phyloP scores from a whole-genome alignment of 2,888 invertebrate genomes.

The Drosophila melanosoma region DNA sequence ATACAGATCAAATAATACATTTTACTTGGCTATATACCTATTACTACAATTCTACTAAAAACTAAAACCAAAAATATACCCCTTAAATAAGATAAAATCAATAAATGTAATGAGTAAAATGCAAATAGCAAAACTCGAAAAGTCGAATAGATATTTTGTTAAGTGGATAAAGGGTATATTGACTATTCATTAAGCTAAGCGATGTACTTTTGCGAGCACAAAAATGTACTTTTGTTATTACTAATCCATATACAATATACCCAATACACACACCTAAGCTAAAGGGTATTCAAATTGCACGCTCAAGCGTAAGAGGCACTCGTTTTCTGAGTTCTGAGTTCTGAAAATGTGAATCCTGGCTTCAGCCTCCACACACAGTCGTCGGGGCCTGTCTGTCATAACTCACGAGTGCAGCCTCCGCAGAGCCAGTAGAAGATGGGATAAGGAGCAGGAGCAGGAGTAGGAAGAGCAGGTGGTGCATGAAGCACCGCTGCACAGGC shows the following conservation, averaged over 20 bases:
- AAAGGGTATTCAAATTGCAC: slow-evolving; percentile 59
- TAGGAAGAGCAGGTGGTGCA: neutral
- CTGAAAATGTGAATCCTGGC: slow-evolving; percentile 24
- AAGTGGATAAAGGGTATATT: neutral
- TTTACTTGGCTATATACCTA: neutral
- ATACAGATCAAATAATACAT: neutral
- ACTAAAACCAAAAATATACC: neutral
- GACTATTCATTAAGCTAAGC: neutral
- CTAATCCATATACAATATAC: neutral
- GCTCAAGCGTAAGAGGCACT: slow-evolving; percentile 72
- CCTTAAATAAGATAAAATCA: neutral
- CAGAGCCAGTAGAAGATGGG: slow-evolving; percentile 21
- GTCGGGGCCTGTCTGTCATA: slow-evolving; percentile 74
- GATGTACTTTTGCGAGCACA: neutral
- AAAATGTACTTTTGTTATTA: too few relatives aligned
- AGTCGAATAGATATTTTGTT: neutral
- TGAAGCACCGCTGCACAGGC: slow-evolving; percentile 75
- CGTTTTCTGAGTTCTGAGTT: slow-evolving; percentile 13
- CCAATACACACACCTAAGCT: neutral
- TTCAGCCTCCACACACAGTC: slow-evolving; percentile 47
- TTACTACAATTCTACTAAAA: neutral
- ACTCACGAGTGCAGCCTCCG: slow-evolving; percentile 71
- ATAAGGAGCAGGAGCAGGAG: slow-evolving; percentile 4
- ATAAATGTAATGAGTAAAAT: neutral
- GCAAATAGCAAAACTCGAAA: neutral